Conservation (phyloP, 2,888 invertebrate species). For the Callyntrura sp. region DNA sequence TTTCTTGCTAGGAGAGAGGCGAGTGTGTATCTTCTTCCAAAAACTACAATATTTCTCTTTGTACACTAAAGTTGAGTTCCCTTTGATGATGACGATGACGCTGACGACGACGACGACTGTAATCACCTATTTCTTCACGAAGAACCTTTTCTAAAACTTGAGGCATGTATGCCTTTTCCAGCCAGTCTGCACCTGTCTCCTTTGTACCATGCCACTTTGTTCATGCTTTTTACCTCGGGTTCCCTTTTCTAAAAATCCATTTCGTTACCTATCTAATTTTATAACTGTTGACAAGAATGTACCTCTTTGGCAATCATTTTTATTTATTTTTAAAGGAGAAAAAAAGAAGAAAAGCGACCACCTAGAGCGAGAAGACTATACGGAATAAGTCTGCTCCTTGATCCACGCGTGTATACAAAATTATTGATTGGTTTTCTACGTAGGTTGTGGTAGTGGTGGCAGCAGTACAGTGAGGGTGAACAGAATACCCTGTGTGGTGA, state of each 20-base stretch:
- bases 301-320: constrained; percentile 45
- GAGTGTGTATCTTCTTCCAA: too few species aligned
- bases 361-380: constrained; percentile 30
- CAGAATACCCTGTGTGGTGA: too few species aligned
- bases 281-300: constrained; percentile 58
- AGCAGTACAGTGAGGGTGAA: not conserved
- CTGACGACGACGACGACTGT: too few species aligned
- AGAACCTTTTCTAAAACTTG: not conserved
- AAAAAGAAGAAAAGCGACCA: constrained; percentile 46
- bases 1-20: too few species aligned
- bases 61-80: not conserved
- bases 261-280: constrained; percentile 49
- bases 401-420: too few species aligned
- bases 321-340: constrained; percentile 12
- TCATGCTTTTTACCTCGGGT: constrained; percentile 7
- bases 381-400: too few species aligned
- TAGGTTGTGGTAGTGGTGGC: too few species aligned
- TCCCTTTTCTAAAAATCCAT: constrained; percentile 1
- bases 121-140: not conserved
- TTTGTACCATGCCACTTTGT: not conserved
- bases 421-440: constrained; percentile 49
- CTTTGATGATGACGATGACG: not conserved
- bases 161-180: too few species aligned
- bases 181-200: constrained; percentile 49
- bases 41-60: constrained; percentile 7